Evolutionary conservation across 2,113 vertebrate species (phyloP).

Genomic region (Ciconia boyciana): DNA sequence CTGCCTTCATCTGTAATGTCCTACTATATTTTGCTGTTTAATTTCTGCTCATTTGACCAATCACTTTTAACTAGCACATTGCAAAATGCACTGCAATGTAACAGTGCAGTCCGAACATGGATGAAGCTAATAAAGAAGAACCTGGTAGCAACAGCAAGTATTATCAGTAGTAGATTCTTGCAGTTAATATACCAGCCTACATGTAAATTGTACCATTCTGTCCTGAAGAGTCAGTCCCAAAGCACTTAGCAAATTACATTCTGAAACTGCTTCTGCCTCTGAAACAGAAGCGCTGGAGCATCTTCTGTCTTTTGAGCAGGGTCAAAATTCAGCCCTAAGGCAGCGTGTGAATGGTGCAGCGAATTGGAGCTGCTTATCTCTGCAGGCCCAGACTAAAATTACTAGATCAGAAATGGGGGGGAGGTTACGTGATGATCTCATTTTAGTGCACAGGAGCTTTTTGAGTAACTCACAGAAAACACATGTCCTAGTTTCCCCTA

Average conservation of each 20-base stretch:
- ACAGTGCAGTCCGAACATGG: neutral
- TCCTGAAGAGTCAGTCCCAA: constrained; percentile 55
- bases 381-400: constrained; percentile 39
- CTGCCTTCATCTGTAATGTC: neutral
- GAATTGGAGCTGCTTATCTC: constrained; percentile 39
- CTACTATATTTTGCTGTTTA: constrained; percentile 1
- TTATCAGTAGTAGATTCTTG: constrained; percentile 14
- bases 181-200: constrained; percentile 42
- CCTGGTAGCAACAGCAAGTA: neutral
- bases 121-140: constrained; percentile 37
- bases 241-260: constrained; percentile 65
- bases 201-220: neutral
- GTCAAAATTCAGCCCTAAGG: constrained; percentile 57
- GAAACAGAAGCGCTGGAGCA: constrained; percentile 30
- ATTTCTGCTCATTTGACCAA: neutral
- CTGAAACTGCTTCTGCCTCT: constrained; percentile 43
- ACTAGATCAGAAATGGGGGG: constrained; percentile 28
- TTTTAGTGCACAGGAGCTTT: constrained; percentile 23
- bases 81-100: neutral
- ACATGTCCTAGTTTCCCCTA: constrained; percentile 7
- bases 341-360: constrained; percentile 5
- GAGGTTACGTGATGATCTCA: neutral
- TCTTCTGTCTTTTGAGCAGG: constrained; percentile 36
- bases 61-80: neutral
- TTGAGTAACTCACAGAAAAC: constrained; percentile 11